Evolutionary conservation across 2,797 vertebrate species (phyloP).

Genomic region (Muraenolepis orangiensis): DNA sequence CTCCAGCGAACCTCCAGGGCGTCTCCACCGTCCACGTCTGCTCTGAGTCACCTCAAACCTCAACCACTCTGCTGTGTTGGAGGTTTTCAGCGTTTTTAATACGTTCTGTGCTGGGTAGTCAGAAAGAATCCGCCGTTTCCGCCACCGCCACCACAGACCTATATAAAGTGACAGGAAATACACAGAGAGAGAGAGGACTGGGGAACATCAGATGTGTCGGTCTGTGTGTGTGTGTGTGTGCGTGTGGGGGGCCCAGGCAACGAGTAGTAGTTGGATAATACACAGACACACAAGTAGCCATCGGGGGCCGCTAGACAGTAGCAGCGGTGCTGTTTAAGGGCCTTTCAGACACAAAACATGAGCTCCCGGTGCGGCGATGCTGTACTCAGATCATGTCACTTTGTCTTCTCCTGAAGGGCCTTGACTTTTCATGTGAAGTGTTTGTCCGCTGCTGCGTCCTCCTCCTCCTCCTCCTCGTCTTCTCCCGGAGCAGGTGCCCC

Average conservation of each 20-base stretch:
- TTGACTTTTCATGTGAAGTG: constrained; percentile 29
- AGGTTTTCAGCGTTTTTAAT: constrained; percentile 37
- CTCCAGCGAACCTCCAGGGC: constrained; percentile 15
- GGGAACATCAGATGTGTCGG: constrained; percentile 17
- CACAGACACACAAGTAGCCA: constrained; percentile 18
- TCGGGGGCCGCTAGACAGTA: constrained; percentile 5
- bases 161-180: constrained; percentile 18
- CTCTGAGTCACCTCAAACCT: constrained; percentile 55
- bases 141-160: not conserved
- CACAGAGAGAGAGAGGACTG: constrained; percentile 18
- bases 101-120: constrained; percentile 16
- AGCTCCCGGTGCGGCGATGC: constrained; percentile 4
- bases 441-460: constrained; percentile 19
- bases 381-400: constrained; percentile 30
- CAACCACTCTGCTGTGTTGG: constrained; percentile 45
- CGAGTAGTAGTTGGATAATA: not conserved
- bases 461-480: constrained; percentile 22
- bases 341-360: constrained; percentile 45
- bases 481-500: too few species aligned
- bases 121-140: constrained; percentile 29
- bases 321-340: constrained; percentile 24
- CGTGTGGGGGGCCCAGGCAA: constrained; percentile 6
- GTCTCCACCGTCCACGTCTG: constrained; percentile 35
- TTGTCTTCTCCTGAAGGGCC: constrained; percentile 31
- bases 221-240: not conserved